Evolutionary conservation across 2,797 vertebrate species (phyloP).

Genomic region (Cynodonichthys magdalenae): DNA sequence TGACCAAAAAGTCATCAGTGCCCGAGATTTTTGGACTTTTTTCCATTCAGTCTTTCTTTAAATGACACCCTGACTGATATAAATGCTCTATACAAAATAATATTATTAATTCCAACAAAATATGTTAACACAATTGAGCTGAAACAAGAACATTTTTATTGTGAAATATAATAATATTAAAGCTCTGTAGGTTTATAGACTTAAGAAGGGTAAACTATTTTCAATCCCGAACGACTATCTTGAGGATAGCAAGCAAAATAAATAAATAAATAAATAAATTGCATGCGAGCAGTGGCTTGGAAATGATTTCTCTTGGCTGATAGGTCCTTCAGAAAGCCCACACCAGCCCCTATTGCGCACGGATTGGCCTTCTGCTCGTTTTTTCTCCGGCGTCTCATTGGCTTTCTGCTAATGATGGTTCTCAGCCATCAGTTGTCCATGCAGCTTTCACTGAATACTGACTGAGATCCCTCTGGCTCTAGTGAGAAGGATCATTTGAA

Average conservation of each 20-base stretch:
- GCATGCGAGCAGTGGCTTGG: slow-evolving; percentile 63
- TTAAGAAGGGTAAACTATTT: not conserved
- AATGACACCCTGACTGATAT: too few relatives aligned
- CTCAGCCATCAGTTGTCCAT: slow-evolving; percentile 66
- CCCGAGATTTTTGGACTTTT: too few relatives aligned
- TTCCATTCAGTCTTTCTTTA: too few relatives aligned
- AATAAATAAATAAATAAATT: not conserved
- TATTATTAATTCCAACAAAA: too few relatives aligned
- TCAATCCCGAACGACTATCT: slow-evolving; percentile 15
- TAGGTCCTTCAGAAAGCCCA: slow-evolving; percentile 56
- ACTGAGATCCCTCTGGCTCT: slow-evolving; percentile 52
- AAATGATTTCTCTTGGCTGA: slow-evolving; percentile 72
- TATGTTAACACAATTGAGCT: too few relatives aligned
- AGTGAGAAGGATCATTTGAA: slow-evolving; percentile 61
- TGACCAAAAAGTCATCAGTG: too few relatives aligned
- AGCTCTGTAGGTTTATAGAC: too few relatives aligned
- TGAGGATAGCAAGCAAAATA: not conserved
- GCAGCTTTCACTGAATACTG: slow-evolving; percentile 75
- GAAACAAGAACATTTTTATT: not conserved
- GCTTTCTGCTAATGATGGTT: slow-evolving; percentile 64
- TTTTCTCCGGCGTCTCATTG: slow-evolving; percentile 70
- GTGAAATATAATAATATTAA: not conserved
- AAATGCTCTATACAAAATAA: too few relatives aligned
- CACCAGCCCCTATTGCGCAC: slow-evolving; percentile 66
- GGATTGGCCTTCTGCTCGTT: slow-evolving; percentile 74